Conservation (phyloP, 2,888 invertebrate genomes). For the Drosophila rubida region DNA sequence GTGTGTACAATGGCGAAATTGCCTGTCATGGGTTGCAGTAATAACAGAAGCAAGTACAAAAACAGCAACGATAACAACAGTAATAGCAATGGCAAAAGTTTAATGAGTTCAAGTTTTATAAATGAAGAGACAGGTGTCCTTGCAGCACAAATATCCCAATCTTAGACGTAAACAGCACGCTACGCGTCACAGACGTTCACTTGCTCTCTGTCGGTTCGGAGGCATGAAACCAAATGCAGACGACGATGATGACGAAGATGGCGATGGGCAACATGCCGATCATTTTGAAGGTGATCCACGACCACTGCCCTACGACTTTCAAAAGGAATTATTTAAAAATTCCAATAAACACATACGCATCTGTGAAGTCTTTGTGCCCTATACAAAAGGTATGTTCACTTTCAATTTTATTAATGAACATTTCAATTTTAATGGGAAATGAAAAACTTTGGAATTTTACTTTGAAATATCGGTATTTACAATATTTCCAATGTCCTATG, state of each 20-base stretch:
- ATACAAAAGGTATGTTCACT: constrained; percentile 66
- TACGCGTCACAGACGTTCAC: constrained; percentile 56
- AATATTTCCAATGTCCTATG: neutral
- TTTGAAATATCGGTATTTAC: neutral
- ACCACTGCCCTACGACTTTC: constrained; percentile 80
- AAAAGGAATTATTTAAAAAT: constrained; percentile 82
- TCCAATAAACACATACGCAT: constrained; percentile 79
- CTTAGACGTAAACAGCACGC: constrained; percentile 62
- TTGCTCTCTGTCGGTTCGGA: neutral
- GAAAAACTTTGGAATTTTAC: neutral
- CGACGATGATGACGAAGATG: constrained; percentile 34
- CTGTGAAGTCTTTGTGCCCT: constrained; percentile 71
- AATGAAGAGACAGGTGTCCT: constrained; percentile 72
- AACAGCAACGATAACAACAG: constrained; percentile 22
- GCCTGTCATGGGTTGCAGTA: constrained; percentile 63
- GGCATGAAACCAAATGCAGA: constrained; percentile 35
- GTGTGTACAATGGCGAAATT: constrained; percentile 51
- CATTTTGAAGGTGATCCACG: constrained; percentile 69
- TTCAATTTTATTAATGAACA: neutral
- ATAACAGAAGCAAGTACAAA: constrained; percentile 54
- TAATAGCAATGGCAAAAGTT: constrained; percentile 70
- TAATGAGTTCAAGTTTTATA: constrained; percentile 80
- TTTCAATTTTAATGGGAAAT: neutral
- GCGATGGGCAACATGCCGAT: constrained; percentile 45
- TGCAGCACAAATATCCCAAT: constrained; percentile 57